Conservation (phyloP, 2,888 invertebrate species). For the Pyralis farinalis region DNA sequence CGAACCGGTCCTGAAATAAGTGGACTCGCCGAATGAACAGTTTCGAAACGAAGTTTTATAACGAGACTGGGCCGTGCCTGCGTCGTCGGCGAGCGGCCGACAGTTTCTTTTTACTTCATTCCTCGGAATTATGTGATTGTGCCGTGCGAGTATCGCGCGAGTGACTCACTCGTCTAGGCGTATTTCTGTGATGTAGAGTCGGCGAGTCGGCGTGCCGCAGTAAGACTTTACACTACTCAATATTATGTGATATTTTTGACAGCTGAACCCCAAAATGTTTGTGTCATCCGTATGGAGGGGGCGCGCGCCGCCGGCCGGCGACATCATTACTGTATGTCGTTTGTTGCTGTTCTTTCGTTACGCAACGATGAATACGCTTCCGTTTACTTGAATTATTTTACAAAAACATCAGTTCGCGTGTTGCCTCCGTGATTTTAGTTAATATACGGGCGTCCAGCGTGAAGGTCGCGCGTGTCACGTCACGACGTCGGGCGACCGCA, state of each 20-base stretch:
- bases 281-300: slow-evolving; percentile 18
- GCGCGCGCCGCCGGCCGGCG: slow-evolving; percentile 36
- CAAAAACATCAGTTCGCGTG: not conserved
- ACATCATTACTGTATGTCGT: slow-evolving; percentile 21
- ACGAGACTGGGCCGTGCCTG: slow-evolving; percentile 40
- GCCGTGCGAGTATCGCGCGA: slow-evolving; percentile 38
- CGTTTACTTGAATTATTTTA: not conserved
- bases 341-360: slow-evolving; percentile 23
- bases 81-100: slow-evolving; percentile 23
- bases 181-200: slow-evolving; percentile 36
- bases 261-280: slow-evolving; percentile 35
- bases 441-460: too few species aligned
- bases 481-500: slow-evolving; percentile 48
- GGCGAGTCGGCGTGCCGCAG: slow-evolving; percentile 14
- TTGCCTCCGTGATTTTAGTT: slow-evolving; percentile 15
- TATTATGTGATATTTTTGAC: slow-evolving; percentile 33
- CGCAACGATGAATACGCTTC: slow-evolving; percentile 19
- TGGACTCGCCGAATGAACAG: slow-evolving; percentile 37
- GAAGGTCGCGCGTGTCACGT: slow-evolving; percentile 52
- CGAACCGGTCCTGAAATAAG: slow-evolving; percentile 46
- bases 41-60: slow-evolving; percentile 32
- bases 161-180: slow-evolving; percentile 39
- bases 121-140: slow-evolving; percentile 40
- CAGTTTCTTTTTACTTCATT: slow-evolving; percentile 23
- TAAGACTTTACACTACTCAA: slow-evolving; percentile 28